Conservation (phyloP, 2,113 vertebrate species). For the Rynchops niger region DNA sequence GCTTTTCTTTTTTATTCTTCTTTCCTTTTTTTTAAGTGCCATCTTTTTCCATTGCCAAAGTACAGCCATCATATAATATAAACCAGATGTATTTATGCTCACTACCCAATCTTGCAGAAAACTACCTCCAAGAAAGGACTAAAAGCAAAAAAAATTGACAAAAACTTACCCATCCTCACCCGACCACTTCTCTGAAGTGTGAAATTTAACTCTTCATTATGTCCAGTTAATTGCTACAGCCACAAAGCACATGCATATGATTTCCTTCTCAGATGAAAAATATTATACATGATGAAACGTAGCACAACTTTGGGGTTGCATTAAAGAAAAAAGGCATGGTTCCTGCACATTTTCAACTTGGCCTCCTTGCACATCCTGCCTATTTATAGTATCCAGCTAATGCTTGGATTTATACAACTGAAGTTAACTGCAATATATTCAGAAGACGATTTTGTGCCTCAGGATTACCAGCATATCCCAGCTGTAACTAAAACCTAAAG, state of each 20-base stretch:
- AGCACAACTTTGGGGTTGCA: neutral
- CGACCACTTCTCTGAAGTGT: neutral
- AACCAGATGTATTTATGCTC: conserved; percentile 58
- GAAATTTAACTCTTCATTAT: neutral
- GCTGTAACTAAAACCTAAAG: neutral
- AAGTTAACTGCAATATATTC: conserved; percentile 20
- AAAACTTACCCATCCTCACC: neutral
- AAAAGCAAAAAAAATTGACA: neutral
- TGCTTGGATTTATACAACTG: conserved; percentile 20
- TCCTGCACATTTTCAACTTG: conserved; percentile 49
- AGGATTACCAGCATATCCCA: neutral
- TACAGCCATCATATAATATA: conserved; percentile 57
- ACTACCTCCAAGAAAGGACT: conserved; percentile 12
- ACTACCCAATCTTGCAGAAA: conserved; percentile 3
- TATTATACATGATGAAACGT: neutral
- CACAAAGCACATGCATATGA: neutral
- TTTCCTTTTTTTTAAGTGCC: conserved; percentile 48
- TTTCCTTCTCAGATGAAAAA: conserved; percentile 28
- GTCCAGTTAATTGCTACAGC: neutral
- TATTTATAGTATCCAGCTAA: conserved; percentile 57
- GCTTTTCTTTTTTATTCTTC: conserved; percentile 2
- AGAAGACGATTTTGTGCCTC: neutral
- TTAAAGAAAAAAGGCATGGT: conserved; percentile 16
- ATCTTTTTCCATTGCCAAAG: conserved; percentile 53
- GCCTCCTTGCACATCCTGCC: conserved; percentile 47